Base-by-base conservation (phyloP, 1,140 invertebrate genomes). In the Hestina assimilis region DNA sequence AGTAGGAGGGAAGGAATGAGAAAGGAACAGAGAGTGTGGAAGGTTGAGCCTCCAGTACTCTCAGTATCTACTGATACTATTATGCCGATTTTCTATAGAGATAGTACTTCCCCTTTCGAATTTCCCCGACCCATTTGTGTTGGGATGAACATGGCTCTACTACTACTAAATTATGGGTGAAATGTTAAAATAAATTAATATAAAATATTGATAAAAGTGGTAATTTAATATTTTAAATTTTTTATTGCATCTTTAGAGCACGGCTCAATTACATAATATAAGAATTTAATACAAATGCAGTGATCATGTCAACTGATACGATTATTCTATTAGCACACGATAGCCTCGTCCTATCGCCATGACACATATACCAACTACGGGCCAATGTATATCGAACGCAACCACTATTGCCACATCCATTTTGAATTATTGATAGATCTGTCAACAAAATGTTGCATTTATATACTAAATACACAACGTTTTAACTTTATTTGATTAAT, bases 351-450 rank as follows among this genome's bases (percentile, higher is more conserved):
- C 52, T 35, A 46, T 76, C 55, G 58, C 78, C 78, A 53, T 81
- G 78, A 78, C 75, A 77, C 59, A 72, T 79, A 66, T 72, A 66
- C 69, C 67, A 57, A 63, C 56, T 76, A 74, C 56, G 69, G 75
- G 42, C 52, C 50, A 54, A 54, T 54, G 35, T 55, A 46, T 55
- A 46, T 55, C 24, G 42, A 55, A 55, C 52, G 52, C 42, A 46
- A 46, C 52, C 52, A 55, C 19, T 38, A 40, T 55, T 55, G 42
- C 52, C 46, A 55, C 42, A 55, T 46, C 15, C 42, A 55, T 55
- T 55, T 55, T 23, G 28, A 43, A 45, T 54, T 45, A 53, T 53
- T 42, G 38, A 42, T 42, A 42, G 35, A 43, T 12, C 38, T 40
- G 33, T 29, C 21, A 26, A 31, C 15, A 38, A 46, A 35, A 47